Conservation (phyloP, 1,140 invertebrate genomes). For the Nephila pilipes region DNA sequence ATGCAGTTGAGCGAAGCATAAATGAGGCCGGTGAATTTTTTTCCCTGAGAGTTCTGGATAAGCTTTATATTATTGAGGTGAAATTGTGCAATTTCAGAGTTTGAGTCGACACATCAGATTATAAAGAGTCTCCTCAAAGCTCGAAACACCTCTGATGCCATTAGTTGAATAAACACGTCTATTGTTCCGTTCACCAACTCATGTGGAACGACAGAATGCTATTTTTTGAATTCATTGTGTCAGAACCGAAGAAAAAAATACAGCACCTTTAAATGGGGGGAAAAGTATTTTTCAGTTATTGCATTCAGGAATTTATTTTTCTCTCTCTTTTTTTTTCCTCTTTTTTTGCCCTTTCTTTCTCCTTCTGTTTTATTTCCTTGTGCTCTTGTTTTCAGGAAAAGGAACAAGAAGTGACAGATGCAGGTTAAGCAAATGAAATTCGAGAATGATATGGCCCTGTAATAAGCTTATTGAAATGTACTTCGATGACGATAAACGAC, state of each 20-base stretch:
- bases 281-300: constrained; percentile 2
- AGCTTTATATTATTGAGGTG: constrained; percentile 43
- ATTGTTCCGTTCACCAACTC: constrained; percentile 49
- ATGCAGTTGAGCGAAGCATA: background rate
- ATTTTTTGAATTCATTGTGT: constrained; percentile 45
- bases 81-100: constrained; percentile 1
- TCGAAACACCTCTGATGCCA: constrained; percentile 12
- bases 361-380: constrained; percentile 28
- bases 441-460: background rate
- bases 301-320: background rate
- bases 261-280: constrained; percentile 36
- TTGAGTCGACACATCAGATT: constrained; percentile 10
- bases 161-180: constrained; percentile 62
- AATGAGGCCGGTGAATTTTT: background rate
- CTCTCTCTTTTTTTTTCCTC: background rate
- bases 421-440: constrained; percentile 6
- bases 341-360: background rate
- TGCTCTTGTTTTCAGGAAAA: background rate
- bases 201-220: constrained; percentile 16
- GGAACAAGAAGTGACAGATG: background rate
- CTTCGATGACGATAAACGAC: background rate
- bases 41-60: background rate
- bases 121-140: background rate
- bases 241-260: background rate
- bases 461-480: background rate